Conservation (phyloP, 2,888 invertebrate genomes). For the Torymus aiolomorphi region DNA sequence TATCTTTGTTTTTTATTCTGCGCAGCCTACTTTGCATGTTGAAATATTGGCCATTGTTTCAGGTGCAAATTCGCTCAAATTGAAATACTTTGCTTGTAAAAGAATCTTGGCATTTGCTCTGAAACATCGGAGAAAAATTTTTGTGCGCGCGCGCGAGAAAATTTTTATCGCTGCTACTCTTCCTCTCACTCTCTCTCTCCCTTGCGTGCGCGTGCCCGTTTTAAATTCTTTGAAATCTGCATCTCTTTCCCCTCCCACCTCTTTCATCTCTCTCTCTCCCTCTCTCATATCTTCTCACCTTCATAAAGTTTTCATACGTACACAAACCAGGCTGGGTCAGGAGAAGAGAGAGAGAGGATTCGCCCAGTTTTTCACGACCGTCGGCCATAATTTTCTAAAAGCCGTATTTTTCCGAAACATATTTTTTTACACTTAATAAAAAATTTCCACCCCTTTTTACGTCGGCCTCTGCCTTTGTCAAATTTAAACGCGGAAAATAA, state of each 20-base stretch:
- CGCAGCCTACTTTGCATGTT: background rate
- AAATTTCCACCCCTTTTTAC: background rate
- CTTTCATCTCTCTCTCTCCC: slow-evolving; percentile 23
- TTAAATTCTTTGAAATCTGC: slow-evolving; percentile 39
- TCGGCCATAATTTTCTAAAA: slow-evolving; percentile 28
- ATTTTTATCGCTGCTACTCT: slow-evolving; percentile 33
- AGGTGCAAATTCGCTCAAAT: background rate
- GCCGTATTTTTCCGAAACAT: background rate
- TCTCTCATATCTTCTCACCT: slow-evolving; percentile 20
- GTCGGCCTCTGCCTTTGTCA: background rate
- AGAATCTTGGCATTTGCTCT: slow-evolving; percentile 24
- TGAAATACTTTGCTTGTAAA: slow-evolving; percentile 18
- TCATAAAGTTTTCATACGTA: slow-evolving; percentile 25
- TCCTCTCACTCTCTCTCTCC: too few species aligned
- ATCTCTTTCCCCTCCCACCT: background rate
- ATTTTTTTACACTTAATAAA: too few species aligned
- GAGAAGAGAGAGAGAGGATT: too few species aligned
- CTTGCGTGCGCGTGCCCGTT: background rate
- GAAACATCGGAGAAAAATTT: slow-evolving; percentile 21
- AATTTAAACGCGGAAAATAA: background rate
- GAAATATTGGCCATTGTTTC: slow-evolving; percentile 5
- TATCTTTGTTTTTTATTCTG: too few species aligned
- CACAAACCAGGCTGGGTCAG: background rate
- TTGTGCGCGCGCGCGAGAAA: background rate
- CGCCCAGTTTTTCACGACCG: slow-evolving; percentile 7